Conservation (phyloP, 2,888 invertebrate genomes). For the Andrena haemorrhoa region DNA sequence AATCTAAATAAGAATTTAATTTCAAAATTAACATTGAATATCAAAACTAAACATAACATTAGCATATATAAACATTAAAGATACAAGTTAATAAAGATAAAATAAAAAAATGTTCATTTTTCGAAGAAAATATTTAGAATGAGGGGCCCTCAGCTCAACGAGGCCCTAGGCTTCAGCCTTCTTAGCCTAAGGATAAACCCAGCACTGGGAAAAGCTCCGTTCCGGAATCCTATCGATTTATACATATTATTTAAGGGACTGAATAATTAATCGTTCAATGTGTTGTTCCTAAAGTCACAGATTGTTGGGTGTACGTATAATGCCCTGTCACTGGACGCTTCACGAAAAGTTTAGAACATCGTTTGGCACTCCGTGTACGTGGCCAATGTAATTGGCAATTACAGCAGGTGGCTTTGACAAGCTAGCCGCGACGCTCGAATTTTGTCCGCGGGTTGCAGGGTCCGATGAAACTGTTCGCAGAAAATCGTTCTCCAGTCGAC, state of each 20-base stretch:
- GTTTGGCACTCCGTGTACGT: conserved; percentile 59
- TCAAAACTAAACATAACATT: too few species aligned
- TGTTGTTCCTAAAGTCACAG: conserved; percentile 11
- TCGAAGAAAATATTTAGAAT: too few species aligned
- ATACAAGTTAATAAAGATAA: too few species aligned
- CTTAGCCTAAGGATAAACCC: too few species aligned
- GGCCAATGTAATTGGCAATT: conserved; percentile 70
- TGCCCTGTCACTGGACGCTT: conserved; percentile 22
- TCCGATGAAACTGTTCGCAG: conserved; percentile 54
- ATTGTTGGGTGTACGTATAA: conserved; percentile 1
- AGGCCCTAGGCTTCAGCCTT: too few species aligned
- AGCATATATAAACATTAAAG: too few species aligned
- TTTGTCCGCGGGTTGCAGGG: conserved; percentile 57
- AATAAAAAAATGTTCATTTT: too few species aligned
- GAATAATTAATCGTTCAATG: not conserved
- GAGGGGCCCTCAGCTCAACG: too few species aligned
- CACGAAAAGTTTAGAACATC: conserved; percentile 43
- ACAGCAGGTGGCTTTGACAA: conserved; percentile 71
- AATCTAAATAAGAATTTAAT: too few species aligned
- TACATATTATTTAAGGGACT: not conserved
- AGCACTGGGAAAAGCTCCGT: too few species aligned
- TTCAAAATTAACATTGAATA: too few species aligned
- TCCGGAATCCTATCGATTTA: too few species aligned
- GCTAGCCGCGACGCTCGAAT: conserved; percentile 57
- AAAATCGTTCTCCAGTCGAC: conserved; percentile 47